A percentile compares a stretch with the other conserved stretches of the same genome.
Evolutionary conservation across 2,797 vertebrate genomes (phyloP).

Genomic region (Tenualosa thibaudeaui): DNA sequence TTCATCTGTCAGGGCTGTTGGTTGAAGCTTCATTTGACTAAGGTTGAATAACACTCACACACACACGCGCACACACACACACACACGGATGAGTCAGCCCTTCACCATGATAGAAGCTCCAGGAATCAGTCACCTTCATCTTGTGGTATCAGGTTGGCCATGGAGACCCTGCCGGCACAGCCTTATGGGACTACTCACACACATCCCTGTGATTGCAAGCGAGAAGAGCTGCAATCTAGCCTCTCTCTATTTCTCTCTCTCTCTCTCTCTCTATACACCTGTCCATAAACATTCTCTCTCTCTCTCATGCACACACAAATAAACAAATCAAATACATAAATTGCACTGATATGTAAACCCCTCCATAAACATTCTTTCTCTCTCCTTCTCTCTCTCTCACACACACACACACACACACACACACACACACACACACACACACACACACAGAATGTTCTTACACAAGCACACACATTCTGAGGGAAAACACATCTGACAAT

Average conservation of each 20-base stretch:
- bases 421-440: conserved; percentile 15
- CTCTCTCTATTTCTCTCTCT: no score
- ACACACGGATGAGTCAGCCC: neutral
- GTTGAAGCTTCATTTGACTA: no score
- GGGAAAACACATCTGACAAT: no score
- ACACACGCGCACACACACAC: neutral
- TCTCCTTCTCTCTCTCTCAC: neutral
- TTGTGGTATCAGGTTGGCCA: neutral
- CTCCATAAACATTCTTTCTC: neutral
- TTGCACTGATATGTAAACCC: neutral
- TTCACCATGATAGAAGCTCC: neutral
- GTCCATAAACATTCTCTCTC: no score
- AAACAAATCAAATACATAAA: no score
- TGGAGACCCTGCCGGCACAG: neutral
- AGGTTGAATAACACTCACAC: neutral
- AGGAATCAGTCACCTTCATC: neutral
- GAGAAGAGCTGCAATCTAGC: no score
- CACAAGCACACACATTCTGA: neutral
- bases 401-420: neutral
- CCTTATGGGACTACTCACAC: neutral
- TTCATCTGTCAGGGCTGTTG: neutral
- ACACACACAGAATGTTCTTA: neutral
- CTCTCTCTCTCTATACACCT: no score
- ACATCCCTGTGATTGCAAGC: no score
- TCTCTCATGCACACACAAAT: neutral